A percentile compares a stretch with the other conserved stretches of the same genome.
Evolutionary conservation across 1,140 invertebrate genomes (phyloP).

Genomic region (Drosophila littoralis): DNA sequence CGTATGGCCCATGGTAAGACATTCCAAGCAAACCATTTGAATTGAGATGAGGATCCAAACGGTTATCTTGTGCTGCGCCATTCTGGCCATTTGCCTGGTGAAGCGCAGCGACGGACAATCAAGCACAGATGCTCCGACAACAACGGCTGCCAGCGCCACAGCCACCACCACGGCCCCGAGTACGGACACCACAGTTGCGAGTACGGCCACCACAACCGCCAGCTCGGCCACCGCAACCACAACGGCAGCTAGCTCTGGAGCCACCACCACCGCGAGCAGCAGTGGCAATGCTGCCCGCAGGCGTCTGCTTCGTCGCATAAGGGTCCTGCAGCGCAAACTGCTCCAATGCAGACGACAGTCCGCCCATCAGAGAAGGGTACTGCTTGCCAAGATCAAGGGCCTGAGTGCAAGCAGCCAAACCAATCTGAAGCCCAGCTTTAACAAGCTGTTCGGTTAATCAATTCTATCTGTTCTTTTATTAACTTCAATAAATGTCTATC

Average conservation of each 20-base stretch:
- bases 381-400: slow-evolving; percentile 4
- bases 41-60: slow-evolving; percentile 18
- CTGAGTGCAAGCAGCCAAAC: neutral
- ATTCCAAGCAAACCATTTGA: neutral
- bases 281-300: neutral
- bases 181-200: too few species aligned
- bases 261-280: neutral
- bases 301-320: slow-evolving; percentile 8
- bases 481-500: too few species aligned
- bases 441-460: too few species aligned
- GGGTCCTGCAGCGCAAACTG: neutral
- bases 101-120: slow-evolving; percentile 9
- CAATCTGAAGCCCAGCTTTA: too few species aligned
- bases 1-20: neutral
- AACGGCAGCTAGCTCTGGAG: neutral
- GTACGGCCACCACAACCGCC: neutral
- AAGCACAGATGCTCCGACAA: neutral
- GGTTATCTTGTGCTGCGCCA: slow-evolving; percentile 2
- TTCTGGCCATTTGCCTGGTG: slow-evolving; percentile 11
- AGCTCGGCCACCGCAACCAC: neutral
- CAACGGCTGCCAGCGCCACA: neutral
- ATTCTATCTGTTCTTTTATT: too few species aligned
- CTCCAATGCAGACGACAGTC: neutral
- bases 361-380: neutral
- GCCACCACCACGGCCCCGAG: neutral